Conservation (phyloP, 2,888 invertebrate genomes). For the Megaustenia siamemsis region DNA sequence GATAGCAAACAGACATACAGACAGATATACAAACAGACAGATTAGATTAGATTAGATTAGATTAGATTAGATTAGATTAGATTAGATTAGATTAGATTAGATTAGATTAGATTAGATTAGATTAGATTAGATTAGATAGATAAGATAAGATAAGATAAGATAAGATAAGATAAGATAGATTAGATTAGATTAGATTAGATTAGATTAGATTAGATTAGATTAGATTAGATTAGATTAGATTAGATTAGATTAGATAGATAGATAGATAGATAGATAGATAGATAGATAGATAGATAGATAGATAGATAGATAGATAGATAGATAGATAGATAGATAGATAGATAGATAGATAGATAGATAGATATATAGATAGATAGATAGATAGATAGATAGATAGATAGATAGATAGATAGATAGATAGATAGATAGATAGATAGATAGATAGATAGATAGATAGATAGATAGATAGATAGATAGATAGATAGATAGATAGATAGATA, state of each 20-base stretch:
- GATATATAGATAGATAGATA: too few species aligned
- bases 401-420: background rate
- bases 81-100: too few species aligned
- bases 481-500: conserved; percentile 9
- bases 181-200: too few species aligned
- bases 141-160: too few species aligned
- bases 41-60: background rate
- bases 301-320: background rate
- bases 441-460: conserved; percentile 4
- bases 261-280: background rate
- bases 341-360: background rate
- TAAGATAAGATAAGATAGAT: too few species aligned
- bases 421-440: conserved; percentile 9
- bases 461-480: conserved; percentile 3
- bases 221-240: too few species aligned
- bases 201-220: too few species aligned
- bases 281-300: conserved; percentile 9
- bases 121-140: too few species aligned
- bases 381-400: background rate
- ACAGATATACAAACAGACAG: too few species aligned
- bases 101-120: too few species aligned
- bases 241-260: background rate
- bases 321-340: background rate
- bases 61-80: background rate
- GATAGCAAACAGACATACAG: conserved; percentile 10